Evolutionary conservation across 1,140 invertebrate genomes (phyloP), one percentile per base, ranked within the genome.

Genomic region (Lepidotrigona ventralis): DNA sequence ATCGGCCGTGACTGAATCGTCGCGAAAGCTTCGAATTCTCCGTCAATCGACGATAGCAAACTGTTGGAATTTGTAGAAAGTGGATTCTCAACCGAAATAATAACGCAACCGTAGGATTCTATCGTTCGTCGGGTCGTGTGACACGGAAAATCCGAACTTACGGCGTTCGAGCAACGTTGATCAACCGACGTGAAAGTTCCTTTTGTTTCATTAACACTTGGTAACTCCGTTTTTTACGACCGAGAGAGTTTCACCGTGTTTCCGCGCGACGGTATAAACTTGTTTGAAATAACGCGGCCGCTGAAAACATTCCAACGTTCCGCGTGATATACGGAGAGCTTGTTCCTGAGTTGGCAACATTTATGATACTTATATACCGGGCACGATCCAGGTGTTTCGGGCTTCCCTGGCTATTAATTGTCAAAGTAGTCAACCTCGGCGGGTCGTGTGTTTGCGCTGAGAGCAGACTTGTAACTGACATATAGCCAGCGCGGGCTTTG

Each of bases 381-480:
- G 14, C 70, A 19, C 53, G 70, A 63, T 68, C 63, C 80, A 76
- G 53, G 54, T 76, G 73, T 68, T 54, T 51, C 63, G 39, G 80
- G 80, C 33, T 56, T 29, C 2, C 63, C 72, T 17, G 63, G 72
- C 33, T 56, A 81, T 81, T 81, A 81, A 81, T 81, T 76, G 80
- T 75, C 70, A 60, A 81, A 74, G 60, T 26, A 75, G 71, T 56
- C 73, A 23, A n/a, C 53, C 19, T 58, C 29, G 58, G 53, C 73
- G 53, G 68, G 72, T 68, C 29, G 53, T 53, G 75, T 63, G 78
- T 72, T 56, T 54, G 33, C 39, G 54, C 14, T 23, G 72, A 81
- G 79, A 56, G 79, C 53, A 39, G 60, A 75, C 80, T 74, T 81
- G 72, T 60, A 81, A 68, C 53, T 81, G 80, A 81, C 73, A n/a